Conservation (phyloP, 2,888 invertebrate genomes). For the Lasioglossum calceatum region DNA sequence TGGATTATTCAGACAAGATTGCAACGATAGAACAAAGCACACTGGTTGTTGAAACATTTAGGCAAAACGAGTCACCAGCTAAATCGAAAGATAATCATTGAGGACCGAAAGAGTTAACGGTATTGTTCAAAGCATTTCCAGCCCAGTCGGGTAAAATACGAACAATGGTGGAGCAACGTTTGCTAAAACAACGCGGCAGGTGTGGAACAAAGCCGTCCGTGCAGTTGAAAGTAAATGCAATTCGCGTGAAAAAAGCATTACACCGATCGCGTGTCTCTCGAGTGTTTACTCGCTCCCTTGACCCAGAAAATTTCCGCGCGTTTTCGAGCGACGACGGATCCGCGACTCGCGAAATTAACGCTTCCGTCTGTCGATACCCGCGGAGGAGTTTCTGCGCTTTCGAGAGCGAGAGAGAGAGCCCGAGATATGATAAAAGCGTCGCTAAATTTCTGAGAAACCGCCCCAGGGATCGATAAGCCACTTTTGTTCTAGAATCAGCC, state of each 20-base stretch:
- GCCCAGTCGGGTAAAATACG: background rate
- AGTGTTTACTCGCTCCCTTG: background rate
- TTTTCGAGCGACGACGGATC: background rate
- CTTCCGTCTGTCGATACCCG: slow-evolving; percentile 2
- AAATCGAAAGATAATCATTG: background rate
- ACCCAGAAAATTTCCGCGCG: background rate
- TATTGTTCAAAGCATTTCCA: background rate
- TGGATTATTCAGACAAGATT: too few relatives aligned
- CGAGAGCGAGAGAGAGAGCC: background rate
- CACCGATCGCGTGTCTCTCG: slow-evolving; percentile 9
- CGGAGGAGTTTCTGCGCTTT: background rate
- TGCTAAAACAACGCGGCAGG: slow-evolving; percentile 6
- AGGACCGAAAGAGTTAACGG: background rate
- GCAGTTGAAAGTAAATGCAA: background rate
- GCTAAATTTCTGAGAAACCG: slow-evolving; percentile 28
- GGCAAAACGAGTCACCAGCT: background rate
- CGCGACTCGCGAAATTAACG: slow-evolving; percentile 6
- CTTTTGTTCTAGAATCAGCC: slow-evolving; percentile 29
- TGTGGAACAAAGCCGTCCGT: background rate
- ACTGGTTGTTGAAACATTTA: background rate
- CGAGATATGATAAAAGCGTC: slow-evolving; percentile 24
- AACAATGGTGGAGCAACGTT: background rate
- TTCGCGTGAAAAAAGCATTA: slow-evolving; percentile 13
- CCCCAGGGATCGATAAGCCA: slow-evolving; percentile 26
- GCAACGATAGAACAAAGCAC: background rate